Conservation (phyloP, 2,797 vertebrate species). For the Danio choprae region DNA sequence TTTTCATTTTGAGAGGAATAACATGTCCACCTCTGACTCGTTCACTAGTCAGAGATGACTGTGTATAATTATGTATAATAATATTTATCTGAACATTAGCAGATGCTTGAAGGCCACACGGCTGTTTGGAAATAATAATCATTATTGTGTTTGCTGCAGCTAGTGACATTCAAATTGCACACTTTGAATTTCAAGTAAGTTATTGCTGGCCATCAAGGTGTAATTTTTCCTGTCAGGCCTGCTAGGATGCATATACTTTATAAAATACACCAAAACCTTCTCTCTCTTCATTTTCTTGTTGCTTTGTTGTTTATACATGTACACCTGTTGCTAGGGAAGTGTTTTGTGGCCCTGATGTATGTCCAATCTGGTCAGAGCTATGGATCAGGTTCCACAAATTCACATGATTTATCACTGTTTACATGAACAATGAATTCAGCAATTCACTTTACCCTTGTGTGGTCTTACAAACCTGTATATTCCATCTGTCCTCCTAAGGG, state of each 20-base stretch:
- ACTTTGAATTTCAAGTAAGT: background rate
- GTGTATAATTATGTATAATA: background rate
- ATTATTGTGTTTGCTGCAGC: background rate
- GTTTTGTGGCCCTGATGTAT: too few species aligned
- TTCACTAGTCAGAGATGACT: background rate
- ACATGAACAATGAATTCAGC: too few species aligned
- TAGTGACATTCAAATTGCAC: background rate
- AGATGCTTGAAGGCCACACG: background rate
- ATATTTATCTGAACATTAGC: background rate
- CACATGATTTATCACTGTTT: too few species aligned
- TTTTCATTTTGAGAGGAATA: constrained; percentile 3
- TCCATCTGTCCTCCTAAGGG: too few species aligned
- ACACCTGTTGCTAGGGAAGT: background rate
- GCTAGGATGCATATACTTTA: background rate
- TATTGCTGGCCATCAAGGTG: background rate
- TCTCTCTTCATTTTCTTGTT: background rate
- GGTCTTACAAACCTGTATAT: too few species aligned
- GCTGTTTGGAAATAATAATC: constrained; percentile 3
- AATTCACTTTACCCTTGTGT: too few species aligned
- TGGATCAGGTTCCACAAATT: background rate
- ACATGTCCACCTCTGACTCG: background rate
- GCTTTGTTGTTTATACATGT: background rate
- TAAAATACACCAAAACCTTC: background rate
- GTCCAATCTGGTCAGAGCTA: too few species aligned
- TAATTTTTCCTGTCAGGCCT: background rate